Percentiles rank a stretch among this genome's conserved stretches.
Evolutionary conservation across 2,888 invertebrate genomes (phyloP).

Genomic region (Zelleria hepariella): DNA sequence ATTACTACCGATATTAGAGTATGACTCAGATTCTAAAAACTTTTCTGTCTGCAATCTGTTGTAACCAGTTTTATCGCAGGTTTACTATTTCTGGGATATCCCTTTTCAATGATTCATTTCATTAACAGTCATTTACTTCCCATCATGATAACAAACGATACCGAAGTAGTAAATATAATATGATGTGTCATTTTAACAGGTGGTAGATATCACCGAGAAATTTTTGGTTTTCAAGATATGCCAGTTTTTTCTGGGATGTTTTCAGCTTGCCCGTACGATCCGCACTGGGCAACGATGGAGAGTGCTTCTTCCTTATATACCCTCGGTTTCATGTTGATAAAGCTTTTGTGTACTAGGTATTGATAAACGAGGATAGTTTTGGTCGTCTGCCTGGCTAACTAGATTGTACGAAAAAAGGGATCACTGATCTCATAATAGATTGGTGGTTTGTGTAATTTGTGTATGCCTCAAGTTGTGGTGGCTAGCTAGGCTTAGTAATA

Average conservation of each 20-base stretch:
- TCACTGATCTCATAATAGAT: background rate
- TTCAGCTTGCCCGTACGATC: conserved; percentile 60
- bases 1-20: too few relatives aligned
- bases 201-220: background rate
- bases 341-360: background rate
- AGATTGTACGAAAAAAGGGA: background rate
- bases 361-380: background rate
- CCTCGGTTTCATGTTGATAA: conserved; percentile 3
- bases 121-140: too few relatives aligned
- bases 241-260: conserved; percentile 23
- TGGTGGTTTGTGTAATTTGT: background rate
- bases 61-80: too few relatives aligned
- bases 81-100: too few relatives aligned
- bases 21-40: too few relatives aligned
- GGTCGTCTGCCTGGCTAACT: background rate
- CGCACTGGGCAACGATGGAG: conserved; percentile 49
- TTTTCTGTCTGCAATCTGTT: too few relatives aligned
- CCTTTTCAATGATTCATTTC: too few relatives aligned
- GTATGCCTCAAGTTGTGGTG: too few relatives aligned
- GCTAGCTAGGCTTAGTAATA: too few relatives aligned
- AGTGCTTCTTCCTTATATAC: conserved; percentile 6
- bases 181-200: too few relatives aligned
- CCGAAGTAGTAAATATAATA: too few relatives aligned
- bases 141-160: too few relatives aligned
- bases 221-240: background rate